These are phyloP conservation scores for Oxygymnocypris stewartii DNA, from an alignment of 2,113 vertebrate species.

Conservation along the genomic window DNA sequence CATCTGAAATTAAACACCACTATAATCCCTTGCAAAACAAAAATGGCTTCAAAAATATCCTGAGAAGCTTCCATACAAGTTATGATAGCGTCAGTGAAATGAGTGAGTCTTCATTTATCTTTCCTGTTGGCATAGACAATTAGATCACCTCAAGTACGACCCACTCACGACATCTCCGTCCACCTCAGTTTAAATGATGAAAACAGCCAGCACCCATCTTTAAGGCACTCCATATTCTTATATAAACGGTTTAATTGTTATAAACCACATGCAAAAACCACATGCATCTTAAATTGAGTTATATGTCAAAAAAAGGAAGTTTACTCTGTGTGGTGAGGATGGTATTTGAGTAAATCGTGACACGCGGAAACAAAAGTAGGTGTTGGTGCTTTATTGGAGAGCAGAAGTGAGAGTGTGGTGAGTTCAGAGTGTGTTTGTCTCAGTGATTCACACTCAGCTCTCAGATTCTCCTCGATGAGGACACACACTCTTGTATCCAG, in stretches of 20 bases:
- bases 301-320: background rate
- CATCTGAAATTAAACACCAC: no score
- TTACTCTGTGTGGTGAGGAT: background rate
- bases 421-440: slow-evolving; percentile 41
- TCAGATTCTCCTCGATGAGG: slow-evolving; percentile 69
- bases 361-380: slow-evolving; percentile 3
- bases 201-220: slow-evolving; percentile 8
- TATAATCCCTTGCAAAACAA: background rate
- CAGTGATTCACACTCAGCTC: slow-evolving; percentile 58
- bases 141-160: background rate
- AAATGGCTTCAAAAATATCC: background rate
- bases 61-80: background rate
- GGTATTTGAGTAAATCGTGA: background rate
- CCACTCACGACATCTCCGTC: background rate
- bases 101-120: background rate
- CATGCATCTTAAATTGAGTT: background rate
- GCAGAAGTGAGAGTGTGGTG: slow-evolving; percentile 32
- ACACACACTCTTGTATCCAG: slow-evolving; percentile 69
- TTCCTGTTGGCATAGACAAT: background rate
- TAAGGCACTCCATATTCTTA: background rate
- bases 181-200: background rate
- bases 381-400: background rate
- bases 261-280: background rate
- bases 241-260: background rate
- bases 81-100: background rate